Base-by-base conservation (phyloP, 2,113 vertebrate genomes). In the Carassius gibelio region DNA sequence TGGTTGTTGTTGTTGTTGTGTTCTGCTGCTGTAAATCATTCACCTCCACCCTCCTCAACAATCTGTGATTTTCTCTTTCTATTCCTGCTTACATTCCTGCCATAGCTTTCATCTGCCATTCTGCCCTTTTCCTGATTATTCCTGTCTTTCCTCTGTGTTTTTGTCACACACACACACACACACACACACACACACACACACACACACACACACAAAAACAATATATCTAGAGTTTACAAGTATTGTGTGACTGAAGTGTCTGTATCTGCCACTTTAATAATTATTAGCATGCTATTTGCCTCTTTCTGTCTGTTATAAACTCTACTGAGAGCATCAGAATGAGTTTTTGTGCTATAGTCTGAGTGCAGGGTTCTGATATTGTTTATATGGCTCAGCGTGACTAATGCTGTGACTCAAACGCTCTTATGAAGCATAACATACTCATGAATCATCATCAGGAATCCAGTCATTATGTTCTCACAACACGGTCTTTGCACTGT, bases 381-480 rank as follows among this genome's bases (percentile, higher is more conserved):
- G 71, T 15, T 74, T 74, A 74, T 74, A 23, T 74, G 72, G 42
- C 15, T n/a, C 42, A 23, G 77, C n/a, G 78, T 64, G 57, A 82
- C 61, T 82, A 30, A 81, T 50, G 38, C 42, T 26, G 52, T 74
- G 48, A 74, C 26, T 59, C 69, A 76, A 48, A 74, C 38, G 11
- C 71, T 11, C 38, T 48, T 23, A 52, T 52, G 34, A 76, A 30
- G 50, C 52, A 79, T 79, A 79, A 84, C 74, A 66, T 26, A 66
- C 38, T 21, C 38, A 77, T 76, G 61, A 62, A 84, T 76, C 72
- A 75, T 30, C 2, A 30, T 21, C 74, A 84, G 23, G 42, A 55
- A n/a, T 69, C 62, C 68, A 48, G 17, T 61, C 57, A 61, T 61
- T 61, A 61, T 61, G 21, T 2, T 61, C 57, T 61, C 57, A 61